These are phyloP conservation scores for Lutraria rhynchaena DNA, from an alignment of 1,140 invertebrate species.

Conservation along the genomic window DNA sequence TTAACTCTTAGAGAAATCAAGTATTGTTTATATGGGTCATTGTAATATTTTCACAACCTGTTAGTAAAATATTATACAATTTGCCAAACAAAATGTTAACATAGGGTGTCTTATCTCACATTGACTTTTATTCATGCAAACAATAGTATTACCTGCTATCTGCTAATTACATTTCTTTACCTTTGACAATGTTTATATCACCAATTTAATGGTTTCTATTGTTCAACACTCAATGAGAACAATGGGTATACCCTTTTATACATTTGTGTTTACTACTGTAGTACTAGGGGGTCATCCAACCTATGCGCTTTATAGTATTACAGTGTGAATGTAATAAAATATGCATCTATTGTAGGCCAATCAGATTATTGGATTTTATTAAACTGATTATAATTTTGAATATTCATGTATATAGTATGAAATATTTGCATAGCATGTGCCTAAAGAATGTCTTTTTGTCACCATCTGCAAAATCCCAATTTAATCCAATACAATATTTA, in stretches of 20 bases:
- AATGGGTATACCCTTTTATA: neutral
- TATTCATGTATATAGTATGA: constrained; percentile 21
- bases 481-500: neutral
- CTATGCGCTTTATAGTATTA: neutral
- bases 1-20: too few species aligned
- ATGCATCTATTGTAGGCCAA: constrained; percentile 32
- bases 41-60: too few species aligned
- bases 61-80: too few species aligned
- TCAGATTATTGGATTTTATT: constrained; percentile 38
- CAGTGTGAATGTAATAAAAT: neutral
- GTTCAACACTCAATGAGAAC: constrained; percentile 10
- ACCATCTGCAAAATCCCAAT: constrained; percentile 22
- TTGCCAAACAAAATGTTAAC: too few species aligned
- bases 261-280: constrained; percentile 15
- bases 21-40: too few species aligned
- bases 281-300: constrained; percentile 1
- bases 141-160: constrained; percentile 24
- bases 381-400: constrained; percentile 35
- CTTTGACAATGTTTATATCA: constrained; percentile 11
- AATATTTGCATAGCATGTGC: neutral
- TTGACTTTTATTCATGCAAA: constrained; percentile 14
- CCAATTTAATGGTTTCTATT: constrained; percentile 12
- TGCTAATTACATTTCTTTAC: constrained; percentile 21
- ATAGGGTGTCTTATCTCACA: too few species aligned
- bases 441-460: constrained; percentile 13